Evolutionary conservation across 2,888 invertebrate species (phyloP).

Genomic region (Eulithis testata): DNA sequence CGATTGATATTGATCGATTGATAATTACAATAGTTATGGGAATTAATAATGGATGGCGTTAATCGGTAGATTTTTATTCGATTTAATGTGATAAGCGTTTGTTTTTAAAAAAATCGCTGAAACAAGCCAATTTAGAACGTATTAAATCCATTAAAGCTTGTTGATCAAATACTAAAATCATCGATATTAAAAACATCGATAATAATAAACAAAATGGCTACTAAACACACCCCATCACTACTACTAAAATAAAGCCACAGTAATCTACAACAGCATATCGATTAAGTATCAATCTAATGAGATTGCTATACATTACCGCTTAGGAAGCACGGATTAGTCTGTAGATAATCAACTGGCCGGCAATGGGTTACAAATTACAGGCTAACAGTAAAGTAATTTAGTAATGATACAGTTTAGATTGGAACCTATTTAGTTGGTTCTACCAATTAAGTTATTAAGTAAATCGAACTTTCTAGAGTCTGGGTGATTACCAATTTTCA

Average conservation of each 20-base stretch:
- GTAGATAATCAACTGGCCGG: conserved; percentile 36
- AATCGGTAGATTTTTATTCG: too few species aligned
- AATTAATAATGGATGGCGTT: too few species aligned
- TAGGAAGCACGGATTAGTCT: conserved; percentile 45
- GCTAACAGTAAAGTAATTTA: conserved; percentile 10
- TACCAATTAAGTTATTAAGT: background rate
- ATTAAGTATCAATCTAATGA: conserved; percentile 42
- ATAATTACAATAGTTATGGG: too few species aligned
- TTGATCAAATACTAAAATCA: too few species aligned
- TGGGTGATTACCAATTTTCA: conserved; percentile 1
- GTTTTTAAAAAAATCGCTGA: too few species aligned
- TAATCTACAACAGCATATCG: conserved; percentile 29
- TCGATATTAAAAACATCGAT: background rate
- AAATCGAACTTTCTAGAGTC: background rate
- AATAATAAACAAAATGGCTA: background rate
- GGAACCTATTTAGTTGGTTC: background rate
- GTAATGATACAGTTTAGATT: conserved; percentile 15
- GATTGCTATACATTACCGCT: conserved; percentile 42
- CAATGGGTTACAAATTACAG: conserved; percentile 25
- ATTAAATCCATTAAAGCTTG: too few species aligned
- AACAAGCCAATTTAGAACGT: too few species aligned
- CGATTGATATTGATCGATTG: too few species aligned
- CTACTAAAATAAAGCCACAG: conserved; percentile 34
- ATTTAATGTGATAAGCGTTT: too few species aligned
- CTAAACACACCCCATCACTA: conserved; percentile 26